Evolutionary conservation across 2,113 vertebrate species (phyloP).

Genomic region (Callocephalon fimbriatum): DNA sequence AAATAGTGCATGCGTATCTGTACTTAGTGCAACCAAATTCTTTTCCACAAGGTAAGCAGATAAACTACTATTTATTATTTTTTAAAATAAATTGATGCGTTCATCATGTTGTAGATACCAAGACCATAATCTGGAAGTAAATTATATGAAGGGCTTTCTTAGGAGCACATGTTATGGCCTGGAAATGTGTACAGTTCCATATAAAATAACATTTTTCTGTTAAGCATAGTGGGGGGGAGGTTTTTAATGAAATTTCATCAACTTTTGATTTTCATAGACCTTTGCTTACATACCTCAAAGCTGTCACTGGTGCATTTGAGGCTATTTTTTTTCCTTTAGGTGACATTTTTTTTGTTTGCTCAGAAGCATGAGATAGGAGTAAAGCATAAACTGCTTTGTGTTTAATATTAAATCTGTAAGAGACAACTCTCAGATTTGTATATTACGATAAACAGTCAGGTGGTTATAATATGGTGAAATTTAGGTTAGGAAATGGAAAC

Average conservation of each 20-base stretch:
- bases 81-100: neutral
- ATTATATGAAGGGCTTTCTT: neutral
- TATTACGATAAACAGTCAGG: neutral
- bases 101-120: neutral
- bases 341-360: neutral
- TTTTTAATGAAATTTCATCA: neutral
- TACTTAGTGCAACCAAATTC: constrained; percentile 87
- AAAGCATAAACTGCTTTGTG: neutral
- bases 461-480: neutral
- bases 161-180: neutral
- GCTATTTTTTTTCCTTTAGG: neutral
- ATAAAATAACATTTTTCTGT: neutral
- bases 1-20: constrained; percentile 86
- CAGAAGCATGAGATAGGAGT: neutral
- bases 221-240: neutral
- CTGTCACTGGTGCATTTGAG: neutral
- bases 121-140: neutral
- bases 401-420: neutral
- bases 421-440: neutral
- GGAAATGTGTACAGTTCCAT: neutral
- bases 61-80: neutral
- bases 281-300: neutral
- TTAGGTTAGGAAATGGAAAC: neutral
- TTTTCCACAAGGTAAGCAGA: constrained; percentile 90
- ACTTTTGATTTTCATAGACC: neutral